These are phyloP conservation scores for Drosophila affinis DNA, from an alignment of 2,888 invertebrate genomes.

Conservation along the genomic window DNA sequence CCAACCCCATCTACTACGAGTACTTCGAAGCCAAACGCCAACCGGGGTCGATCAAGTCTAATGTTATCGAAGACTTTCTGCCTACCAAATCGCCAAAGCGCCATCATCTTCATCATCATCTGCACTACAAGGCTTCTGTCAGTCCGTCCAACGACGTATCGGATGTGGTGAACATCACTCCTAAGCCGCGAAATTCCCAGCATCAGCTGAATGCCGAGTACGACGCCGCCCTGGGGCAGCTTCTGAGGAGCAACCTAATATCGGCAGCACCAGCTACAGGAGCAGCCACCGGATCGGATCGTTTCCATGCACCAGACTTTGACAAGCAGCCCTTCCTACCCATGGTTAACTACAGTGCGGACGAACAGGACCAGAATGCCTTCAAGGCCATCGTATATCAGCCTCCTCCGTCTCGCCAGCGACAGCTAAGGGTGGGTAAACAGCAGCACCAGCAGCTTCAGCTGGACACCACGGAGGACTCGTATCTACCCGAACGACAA, in stretches of 20 bases:
- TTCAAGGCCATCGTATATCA: conserved; percentile 83
- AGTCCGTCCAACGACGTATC: conserved; percentile 64
- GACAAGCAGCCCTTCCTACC: conserved; percentile 87
- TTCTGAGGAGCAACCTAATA: conserved; percentile 83
- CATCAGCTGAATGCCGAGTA: conserved; percentile 58
- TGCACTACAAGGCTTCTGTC: conserved; percentile 61
- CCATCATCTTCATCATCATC: conserved; percentile 51
- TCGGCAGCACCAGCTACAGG: conserved; percentile 44
- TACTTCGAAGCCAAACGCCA: conserved; percentile 84
- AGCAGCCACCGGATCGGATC: conserved; percentile 6
- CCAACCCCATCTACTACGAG: conserved; percentile 84
- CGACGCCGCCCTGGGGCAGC: conserved; percentile 83
- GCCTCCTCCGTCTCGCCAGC: conserved; percentile 42
- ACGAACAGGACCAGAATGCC: conserved; percentile 81
- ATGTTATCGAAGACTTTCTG: conserved; percentile 73
- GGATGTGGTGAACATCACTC: conserved; percentile 84
- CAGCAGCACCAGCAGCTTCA: conserved; percentile 43
- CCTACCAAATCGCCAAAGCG: conserved; percentile 70
- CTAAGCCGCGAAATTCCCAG: conserved; percentile 84
- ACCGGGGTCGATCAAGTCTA: conserved; percentile 61
- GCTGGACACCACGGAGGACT: conserved; percentile 28
- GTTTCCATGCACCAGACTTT: conserved; percentile 83
- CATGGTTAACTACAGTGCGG: conserved; percentile 85
- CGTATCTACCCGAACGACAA: conserved; percentile 63
- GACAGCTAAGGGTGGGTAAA: conserved; percentile 47